These are phyloP conservation scores for Phalacrocorax brasilianus DNA, from an alignment of 2,113 vertebrate species.

Conservation along the genomic window DNA sequence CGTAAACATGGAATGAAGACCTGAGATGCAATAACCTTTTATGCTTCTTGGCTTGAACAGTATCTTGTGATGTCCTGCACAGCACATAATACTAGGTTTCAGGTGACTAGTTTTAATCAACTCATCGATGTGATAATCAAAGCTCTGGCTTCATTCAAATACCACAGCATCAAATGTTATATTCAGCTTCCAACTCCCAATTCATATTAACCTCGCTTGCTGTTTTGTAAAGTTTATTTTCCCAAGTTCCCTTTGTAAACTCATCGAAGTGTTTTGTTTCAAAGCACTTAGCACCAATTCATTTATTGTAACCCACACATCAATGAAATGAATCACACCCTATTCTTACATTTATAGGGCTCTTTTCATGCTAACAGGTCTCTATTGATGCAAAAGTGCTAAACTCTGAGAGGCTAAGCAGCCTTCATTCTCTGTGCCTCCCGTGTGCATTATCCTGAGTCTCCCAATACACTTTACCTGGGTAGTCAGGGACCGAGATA, in stretches of 20 bases:
- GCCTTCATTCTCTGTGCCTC: neutral
- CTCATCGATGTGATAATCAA: constrained; percentile 11
- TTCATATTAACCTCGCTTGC: neutral
- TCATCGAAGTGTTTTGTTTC: neutral
- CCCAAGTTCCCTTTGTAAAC: neutral
- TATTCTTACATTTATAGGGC: neutral
- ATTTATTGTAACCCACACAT: neutral
- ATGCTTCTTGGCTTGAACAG: constrained; percentile 2
- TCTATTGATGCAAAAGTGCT: neutral
- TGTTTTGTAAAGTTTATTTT: constrained; percentile 9
- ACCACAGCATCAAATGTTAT: neutral
- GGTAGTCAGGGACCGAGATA: neutral
- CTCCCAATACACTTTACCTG: neutral
- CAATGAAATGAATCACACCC: neutral
- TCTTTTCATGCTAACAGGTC: neutral
- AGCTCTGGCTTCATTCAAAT: neutral
- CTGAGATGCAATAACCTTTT: constrained; percentile 20
- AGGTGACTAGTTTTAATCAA: constrained; percentile 40
- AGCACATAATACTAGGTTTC: neutral
- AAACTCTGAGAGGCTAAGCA: neutral
- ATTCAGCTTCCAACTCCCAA: neutral
- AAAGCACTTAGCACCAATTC: neutral
- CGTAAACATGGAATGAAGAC: neutral
- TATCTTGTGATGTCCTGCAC: neutral
- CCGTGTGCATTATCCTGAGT: neutral